Evolutionary conservation across 2,797 vertebrate species (phyloP).

Genomic region (Carduelis carduelis): DNA sequence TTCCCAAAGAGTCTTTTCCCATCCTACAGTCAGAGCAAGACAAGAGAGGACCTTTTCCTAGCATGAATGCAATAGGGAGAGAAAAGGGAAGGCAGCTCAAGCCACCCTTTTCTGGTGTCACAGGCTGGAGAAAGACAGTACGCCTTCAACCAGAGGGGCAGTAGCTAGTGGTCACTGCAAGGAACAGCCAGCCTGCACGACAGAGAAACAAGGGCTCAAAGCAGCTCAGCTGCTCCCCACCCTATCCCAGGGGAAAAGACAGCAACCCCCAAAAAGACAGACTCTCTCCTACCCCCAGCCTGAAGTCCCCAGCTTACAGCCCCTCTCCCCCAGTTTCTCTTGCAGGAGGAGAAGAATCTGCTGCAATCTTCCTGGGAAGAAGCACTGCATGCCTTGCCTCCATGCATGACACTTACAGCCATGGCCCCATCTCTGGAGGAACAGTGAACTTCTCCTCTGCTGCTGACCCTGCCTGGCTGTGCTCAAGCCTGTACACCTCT

Average conservation of each 20-base stretch:
- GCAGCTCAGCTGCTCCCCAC: neutral
- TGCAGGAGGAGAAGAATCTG: neutral
- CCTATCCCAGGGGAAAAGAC: neutral
- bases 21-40: neutral
- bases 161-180: neutral
- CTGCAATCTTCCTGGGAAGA: neutral
- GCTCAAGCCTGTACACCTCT: neutral
- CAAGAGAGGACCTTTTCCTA: neutral
- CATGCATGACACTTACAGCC: accelerated
- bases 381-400: accelerated
- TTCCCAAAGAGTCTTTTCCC: neutral
- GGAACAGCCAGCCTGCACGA: neutral
- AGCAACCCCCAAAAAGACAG: neutral
- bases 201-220: neutral
- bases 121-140: neutral
- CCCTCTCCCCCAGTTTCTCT: neutral
- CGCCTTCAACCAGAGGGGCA: neutral
- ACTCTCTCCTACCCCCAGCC: neutral
- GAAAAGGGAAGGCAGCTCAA: neutral
- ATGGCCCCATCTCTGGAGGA: neutral
- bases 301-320: neutral
- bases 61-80: neutral
- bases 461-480: neutral
- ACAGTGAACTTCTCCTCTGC: neutral
- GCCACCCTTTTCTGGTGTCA: neutral